Evolutionary conservation across 1,140 invertebrate species (phyloP), one percentile per base, ranked within the genome.

Genomic region (Pachypeltis micranthus): DNA sequence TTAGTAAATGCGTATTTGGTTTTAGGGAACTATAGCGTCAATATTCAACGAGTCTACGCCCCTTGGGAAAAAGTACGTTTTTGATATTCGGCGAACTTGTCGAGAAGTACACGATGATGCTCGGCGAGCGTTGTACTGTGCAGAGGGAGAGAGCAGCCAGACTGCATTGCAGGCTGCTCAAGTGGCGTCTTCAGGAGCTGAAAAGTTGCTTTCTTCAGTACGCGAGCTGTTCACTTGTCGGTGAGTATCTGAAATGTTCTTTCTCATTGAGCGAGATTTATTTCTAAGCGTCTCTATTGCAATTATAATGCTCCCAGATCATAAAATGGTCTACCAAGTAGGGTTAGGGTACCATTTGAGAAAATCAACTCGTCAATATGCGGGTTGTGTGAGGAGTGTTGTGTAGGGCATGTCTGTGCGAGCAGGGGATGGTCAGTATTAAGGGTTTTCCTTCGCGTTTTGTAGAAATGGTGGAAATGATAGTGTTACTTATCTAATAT

Each of bases 21-120:
- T 64, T 10, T 74, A 84, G 80, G 90, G 90, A 61, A 92, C 89
- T n/a, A 88, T 93, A 68, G 87, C 87, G 61, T 92, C 90, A 0
- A 87, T 91, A 72, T 93, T 93, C 78, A 91, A 91, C 75, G 90
- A 92, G 75, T 87, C 91, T 69, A 88, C 88, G 26, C 86, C 86
- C 1, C 73, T 90, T 29, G 90, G 89, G 2, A 90, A 91, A 67
- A 87, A 89, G 44, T 93, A 91, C 74, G 87, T 93, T 27, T 93
- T 92, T 75, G 90, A 93, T 73, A 91, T 93, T 65, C 79, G 86
- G 27, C 81, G 88, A 69, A 93, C 90, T 26, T 90, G 88, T 68
- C 80, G 88, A 57, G 90, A 93, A 76, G 88, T 91, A 21, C 88
- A 91, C 74, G 90, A 93, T 74, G 85, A 90, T 74, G 88, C 88